Percentiles rank a stretch among this genome's conserved stretches.
These are phyloP conservation scores for Setipinna tenuifilis DNA, from an alignment of 2,797 vertebrate genomes.

Conservation along the genomic window DNA sequence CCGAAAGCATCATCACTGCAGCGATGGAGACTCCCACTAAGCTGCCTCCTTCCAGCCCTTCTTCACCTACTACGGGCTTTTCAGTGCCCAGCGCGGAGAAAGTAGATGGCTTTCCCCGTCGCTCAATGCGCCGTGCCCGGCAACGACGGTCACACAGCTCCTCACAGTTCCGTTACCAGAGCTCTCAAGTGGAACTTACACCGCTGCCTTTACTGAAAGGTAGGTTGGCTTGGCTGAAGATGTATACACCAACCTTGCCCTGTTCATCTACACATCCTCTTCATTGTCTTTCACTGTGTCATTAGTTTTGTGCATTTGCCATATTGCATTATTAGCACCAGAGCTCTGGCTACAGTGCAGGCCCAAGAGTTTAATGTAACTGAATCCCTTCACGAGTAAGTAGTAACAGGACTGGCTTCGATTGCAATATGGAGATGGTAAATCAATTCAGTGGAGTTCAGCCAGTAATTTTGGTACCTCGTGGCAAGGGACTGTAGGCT, in stretches of 20 bases:
- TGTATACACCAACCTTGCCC: neutral
- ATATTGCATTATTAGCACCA: neutral
- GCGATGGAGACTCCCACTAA: conserved; percentile 80
- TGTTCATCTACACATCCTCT: neutral
- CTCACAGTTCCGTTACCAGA: conserved; percentile 94
- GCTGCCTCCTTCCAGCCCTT: conserved; percentile 89
- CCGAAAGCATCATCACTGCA: conserved; percentile 44
- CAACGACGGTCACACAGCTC: conserved; percentile 92
- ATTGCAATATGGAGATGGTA: conserved; percentile 25
- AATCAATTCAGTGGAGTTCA: conserved; percentile 18
- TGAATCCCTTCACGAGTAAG: conserved; percentile 23
- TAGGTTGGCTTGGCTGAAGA: conserved; percentile 62
- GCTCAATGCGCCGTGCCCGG: conserved; percentile 89
- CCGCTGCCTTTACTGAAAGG: conserved; percentile 91
- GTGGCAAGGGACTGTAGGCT: neutral
- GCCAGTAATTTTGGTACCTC: neutral
- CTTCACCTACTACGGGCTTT: conserved; percentile 86
- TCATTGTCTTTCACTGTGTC: neutral
- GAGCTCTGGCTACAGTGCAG: neutral
- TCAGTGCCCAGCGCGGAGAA: conserved; percentile 92
- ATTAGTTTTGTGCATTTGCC: neutral
- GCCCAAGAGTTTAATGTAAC: conserved; percentile 9
- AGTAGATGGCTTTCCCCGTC: conserved; percentile 90
- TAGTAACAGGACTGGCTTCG: conserved; percentile 18
- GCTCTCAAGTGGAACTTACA: conserved; percentile 92